These are phyloP conservation scores for Atta colombica DNA, from an alignment of 1,140 invertebrate genomes.

Conservation along the genomic window DNA sequence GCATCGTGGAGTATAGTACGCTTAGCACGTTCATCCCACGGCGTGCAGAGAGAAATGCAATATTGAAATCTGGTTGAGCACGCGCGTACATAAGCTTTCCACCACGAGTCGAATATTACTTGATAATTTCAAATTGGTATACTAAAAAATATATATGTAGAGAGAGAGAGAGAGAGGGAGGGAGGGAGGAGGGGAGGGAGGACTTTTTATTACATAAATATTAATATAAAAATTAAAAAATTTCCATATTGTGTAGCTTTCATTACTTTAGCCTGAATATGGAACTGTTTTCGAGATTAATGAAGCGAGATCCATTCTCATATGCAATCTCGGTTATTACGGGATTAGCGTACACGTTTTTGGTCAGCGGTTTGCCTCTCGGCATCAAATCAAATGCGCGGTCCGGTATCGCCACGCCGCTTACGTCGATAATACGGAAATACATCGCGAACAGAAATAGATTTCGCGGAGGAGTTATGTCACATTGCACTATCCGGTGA, in stretches of 20 bases:
- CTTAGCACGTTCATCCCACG: not conserved
- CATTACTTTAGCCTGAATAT: not conserved
- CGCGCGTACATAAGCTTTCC: not conserved
- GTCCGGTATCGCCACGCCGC: constrained; percentile 18
- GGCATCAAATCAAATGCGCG: constrained; percentile 41
- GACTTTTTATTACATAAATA: not conserved
- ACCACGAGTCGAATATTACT: not conserved
- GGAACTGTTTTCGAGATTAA: not conserved
- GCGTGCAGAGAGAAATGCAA: constrained; percentile 11
- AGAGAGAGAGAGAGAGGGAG: not conserved
- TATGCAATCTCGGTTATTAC: constrained; percentile 17
- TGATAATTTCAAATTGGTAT: not conserved
- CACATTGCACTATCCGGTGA: constrained; percentile 19
- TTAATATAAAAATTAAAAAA: not conserved
- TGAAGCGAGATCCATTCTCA: constrained; percentile 12
- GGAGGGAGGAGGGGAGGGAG: not conserved
- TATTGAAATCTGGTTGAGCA: constrained; percentile 27
- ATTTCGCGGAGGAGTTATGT: constrained; percentile 52
- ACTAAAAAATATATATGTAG: not conserved
- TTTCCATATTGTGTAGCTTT: not conserved
- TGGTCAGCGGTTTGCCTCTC: constrained; percentile 48
- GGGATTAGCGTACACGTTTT: constrained; percentile 46
- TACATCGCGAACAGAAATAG: constrained; percentile 51
- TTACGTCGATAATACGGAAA: constrained; percentile 59
- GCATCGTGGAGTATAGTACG: not conserved